Evolutionary conservation across 2,888 invertebrate species (phyloP).

Genomic region (Synanthedon formicaeformis): DNA sequence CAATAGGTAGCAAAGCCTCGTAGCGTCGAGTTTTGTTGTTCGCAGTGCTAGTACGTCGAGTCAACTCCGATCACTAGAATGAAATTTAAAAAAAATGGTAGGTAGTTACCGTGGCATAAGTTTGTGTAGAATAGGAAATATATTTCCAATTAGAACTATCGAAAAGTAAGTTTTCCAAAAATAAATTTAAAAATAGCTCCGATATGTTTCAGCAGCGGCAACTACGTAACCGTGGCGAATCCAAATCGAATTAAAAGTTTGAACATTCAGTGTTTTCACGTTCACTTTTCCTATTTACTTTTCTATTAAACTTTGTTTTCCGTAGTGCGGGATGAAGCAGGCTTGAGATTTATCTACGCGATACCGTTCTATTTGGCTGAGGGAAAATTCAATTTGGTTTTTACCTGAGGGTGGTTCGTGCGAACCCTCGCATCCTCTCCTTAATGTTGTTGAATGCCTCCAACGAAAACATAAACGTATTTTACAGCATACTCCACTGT

Average conservation of each 20-base stretch:
- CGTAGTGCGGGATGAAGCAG: constrained; percentile 49
- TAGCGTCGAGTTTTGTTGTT: too few relatives aligned
- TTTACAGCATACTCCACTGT: constrained; percentile 30
- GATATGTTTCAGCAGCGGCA: too few relatives aligned
- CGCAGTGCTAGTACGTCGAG: too few relatives aligned
- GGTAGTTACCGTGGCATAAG: too few relatives aligned
- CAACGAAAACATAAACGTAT: constrained; percentile 38
- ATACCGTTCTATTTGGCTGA: constrained; percentile 59
- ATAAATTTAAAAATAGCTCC: too few relatives aligned
- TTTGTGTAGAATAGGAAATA: too few relatives aligned
- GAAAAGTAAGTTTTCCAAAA: too few relatives aligned
- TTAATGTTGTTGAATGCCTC: constrained; percentile 41
- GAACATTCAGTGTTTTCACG: constrained; percentile 50
- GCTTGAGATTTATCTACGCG: constrained; percentile 62
- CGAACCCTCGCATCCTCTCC: constrained; percentile 45
- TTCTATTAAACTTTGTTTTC: constrained; percentile 65
- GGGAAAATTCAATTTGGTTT: constrained; percentile 66
- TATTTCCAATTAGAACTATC: too few relatives aligned
- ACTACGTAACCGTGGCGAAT: constrained; percentile 10
- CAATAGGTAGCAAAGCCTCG: too few relatives aligned
- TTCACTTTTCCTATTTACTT: constrained; percentile 59
- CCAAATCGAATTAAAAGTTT: constrained; percentile 49
- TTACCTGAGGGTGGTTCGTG: constrained; percentile 57
- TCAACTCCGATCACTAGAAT: too few relatives aligned
- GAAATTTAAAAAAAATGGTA: too few relatives aligned